phyloP scores from a whole-genome alignment of 2,113 vertebrate genomes.

The Gorsachius goisagi region DNA sequence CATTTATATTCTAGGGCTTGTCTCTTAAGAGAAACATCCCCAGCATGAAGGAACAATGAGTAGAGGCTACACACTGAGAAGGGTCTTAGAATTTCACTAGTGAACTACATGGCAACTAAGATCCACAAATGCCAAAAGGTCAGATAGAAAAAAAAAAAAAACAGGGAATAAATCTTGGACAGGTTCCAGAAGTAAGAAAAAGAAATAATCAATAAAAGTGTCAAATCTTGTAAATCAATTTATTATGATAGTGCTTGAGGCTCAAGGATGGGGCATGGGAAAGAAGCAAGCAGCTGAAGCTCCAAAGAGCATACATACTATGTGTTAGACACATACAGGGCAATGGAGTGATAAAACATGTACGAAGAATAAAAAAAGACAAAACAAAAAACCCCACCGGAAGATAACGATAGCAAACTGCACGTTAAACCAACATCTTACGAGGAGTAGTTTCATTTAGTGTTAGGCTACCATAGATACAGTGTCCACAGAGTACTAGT shows the following conservation, averaged over 20 bases:
- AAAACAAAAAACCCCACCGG: not conserved
- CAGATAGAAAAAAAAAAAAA: not conserved
- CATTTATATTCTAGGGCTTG: not conserved
- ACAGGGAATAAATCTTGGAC: not conserved
- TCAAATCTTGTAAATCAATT: not conserved
- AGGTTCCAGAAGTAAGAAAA: not conserved
- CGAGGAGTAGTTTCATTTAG: not conserved
- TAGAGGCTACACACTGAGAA: not conserved
- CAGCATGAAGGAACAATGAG: not conserved
- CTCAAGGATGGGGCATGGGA: not conserved
- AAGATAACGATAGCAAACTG: not conserved
- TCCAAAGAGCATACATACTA: not conserved
- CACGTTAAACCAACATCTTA: not conserved
- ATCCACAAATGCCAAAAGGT: not conserved
- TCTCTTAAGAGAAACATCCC: not conserved
- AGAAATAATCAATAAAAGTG: not conserved
- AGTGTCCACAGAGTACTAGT: not conserved
- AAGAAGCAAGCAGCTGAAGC: not conserved
- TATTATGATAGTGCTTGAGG: not conserved
- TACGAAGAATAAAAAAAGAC: not conserved
- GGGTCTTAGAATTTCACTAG: not conserved
- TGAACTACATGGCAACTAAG: not conserved
- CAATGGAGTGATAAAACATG: not conserved
- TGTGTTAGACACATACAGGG: not conserved
- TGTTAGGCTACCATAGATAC: not conserved